phyloP scores from a whole-genome alignment of 1,140 invertebrate genomes.

The Anastatus disparis region DNA sequence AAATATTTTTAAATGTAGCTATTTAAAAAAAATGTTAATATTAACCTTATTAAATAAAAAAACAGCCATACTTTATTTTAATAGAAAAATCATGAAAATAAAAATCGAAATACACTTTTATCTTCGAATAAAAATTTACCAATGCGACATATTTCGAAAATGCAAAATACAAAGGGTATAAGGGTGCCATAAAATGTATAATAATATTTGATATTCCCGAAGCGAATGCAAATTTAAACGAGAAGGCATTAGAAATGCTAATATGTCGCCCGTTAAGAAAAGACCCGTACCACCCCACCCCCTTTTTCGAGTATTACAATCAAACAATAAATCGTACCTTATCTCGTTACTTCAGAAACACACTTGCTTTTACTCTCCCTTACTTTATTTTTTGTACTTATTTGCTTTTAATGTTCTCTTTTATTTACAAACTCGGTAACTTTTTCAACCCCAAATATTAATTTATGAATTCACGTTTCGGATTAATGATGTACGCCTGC shows the following conservation, averaged over 20 bases:
- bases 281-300: too few species aligned
- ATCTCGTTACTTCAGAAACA: conserved; percentile 20
- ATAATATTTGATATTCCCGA: conserved; percentile 20
- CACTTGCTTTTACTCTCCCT: background rate
- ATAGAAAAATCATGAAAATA: too few species aligned
- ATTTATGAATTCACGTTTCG: too few species aligned
- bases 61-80: too few species aligned
- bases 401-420: conserved; percentile 4
- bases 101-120: background rate
- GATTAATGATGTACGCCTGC: too few species aligned
- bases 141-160: background rate
- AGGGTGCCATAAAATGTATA: conserved; percentile 3
- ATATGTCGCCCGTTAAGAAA: conserved; percentile 4
- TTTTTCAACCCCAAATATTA: too few species aligned
- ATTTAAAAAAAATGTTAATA: too few species aligned
- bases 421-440: background rate
- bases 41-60: too few species aligned
- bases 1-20: too few species aligned
- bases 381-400: background rate
- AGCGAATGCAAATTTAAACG: conserved; percentile 12
- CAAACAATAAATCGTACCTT: conserved; percentile 21
- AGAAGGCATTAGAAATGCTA: conserved; percentile 10
- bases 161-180: background rate
- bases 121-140: too few species aligned
- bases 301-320: background rate